Conservation (phyloP, 2,113 vertebrate species). For the Ochotona princeps region DNA sequence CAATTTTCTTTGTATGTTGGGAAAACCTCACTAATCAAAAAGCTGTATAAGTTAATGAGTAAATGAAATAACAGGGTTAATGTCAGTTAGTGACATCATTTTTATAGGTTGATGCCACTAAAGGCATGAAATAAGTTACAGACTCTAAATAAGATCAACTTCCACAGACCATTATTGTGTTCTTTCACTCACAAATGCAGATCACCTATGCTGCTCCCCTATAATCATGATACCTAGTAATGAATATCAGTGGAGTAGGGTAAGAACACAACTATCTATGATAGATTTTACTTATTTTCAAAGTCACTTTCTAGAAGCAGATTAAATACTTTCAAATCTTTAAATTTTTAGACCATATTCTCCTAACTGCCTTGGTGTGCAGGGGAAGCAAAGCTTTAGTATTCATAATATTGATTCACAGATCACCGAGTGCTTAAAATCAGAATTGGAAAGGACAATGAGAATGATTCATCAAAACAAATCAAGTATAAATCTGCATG, state of each 20-base stretch:
- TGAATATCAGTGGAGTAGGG: not conserved
- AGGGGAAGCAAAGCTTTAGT: slow-evolving; percentile 22
- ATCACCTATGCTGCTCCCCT: not conserved
- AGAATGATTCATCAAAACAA: slow-evolving; percentile 51
- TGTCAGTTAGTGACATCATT: not conserved
- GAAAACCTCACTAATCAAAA: not conserved
- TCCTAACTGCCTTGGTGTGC: not conserved
- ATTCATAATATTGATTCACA: not conserved
- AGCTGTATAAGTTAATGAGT: not conserved
- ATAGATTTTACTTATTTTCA: not conserved
- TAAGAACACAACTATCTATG: not conserved
- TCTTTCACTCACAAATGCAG: not conserved
- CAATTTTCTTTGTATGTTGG: not conserved
- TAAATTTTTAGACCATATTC: not conserved
- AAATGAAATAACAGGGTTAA: not conserved
- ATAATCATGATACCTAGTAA: not conserved
- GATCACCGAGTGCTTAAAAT: slow-evolving; percentile 30
- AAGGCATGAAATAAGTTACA: not conserved
- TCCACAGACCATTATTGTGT: not conserved
- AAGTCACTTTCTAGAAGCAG: not conserved
- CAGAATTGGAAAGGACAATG: not conserved
- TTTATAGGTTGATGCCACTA: not conserved
- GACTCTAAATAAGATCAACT: not conserved
- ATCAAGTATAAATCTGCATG: slow-evolving; percentile 47
- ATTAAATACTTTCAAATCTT: slow-evolving; percentile 2